Evolutionary conservation across 2,888 invertebrate genomes (phyloP).

Genomic region (Drosophila recens): DNA sequence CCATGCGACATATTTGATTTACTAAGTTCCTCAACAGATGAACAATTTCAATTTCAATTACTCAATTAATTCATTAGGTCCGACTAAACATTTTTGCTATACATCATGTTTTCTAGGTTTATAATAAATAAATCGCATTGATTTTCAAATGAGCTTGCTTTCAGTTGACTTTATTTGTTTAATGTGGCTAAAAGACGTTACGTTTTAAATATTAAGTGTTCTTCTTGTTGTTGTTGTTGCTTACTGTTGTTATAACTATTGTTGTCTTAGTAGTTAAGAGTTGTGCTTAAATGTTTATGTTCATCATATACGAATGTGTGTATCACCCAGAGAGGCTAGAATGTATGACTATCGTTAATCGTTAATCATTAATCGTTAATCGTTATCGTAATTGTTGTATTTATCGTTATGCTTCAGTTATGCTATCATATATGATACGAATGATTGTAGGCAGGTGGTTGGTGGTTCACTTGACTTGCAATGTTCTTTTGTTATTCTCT

Average conservation of each 20-base stretch:
- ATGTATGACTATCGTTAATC: slow-evolving; percentile 38
- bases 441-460: slow-evolving; percentile 82
- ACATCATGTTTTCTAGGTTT: slow-evolving; percentile 25
- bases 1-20: slow-evolving; percentile 25
- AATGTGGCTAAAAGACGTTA: slow-evolving; percentile 26
- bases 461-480: slow-evolving; percentile 78
- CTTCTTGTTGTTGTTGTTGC: slow-evolving; percentile 17
- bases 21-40: slow-evolving; percentile 26
- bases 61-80: slow-evolving; percentile 16
- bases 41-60: slow-evolving; percentile 2
- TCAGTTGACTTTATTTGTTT: slow-evolving; percentile 8
- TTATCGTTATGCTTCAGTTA: slow-evolving; percentile 50
- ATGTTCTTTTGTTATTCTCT: slow-evolving; percentile 38
- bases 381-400: slow-evolving; percentile 27
- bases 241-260: slow-evolving; percentile 3
- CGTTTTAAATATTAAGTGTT: slow-evolving; percentile 2
- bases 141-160: slow-evolving; percentile 3
- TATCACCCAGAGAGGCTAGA: slow-evolving; percentile 60
- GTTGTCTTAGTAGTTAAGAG: slow-evolving; percentile 26
- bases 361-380: slow-evolving; percentile 2
- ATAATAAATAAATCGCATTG: slow-evolving; percentile 12
- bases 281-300: slow-evolving; percentile 25
- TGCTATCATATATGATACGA: slow-evolving; percentile 66
- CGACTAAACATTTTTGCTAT: slow-evolving; percentile 14
- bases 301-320: slow-evolving; percentile 34